Base-by-base conservation (phyloP, 1,140 invertebrate genomes). In the Trissolcus basalis region DNA sequence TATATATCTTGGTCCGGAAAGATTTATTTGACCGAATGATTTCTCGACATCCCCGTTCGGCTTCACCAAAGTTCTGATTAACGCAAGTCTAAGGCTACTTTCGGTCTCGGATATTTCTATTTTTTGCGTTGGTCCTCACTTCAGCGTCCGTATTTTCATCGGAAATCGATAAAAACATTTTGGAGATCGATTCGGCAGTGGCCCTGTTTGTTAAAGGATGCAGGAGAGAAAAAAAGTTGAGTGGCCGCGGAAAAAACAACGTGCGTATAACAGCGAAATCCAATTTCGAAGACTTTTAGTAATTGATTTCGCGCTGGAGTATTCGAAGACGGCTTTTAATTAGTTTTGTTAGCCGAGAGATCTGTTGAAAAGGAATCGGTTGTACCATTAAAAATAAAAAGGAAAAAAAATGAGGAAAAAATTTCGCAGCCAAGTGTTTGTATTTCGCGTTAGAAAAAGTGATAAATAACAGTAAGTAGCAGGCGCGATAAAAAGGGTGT, bases 101-200 rank as follows among this genome's bases (percentile, higher is more conserved):
- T 68, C 70, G 32, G 51, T 36, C 39, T 59, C 73, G 77, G 73
- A 79, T 76, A 76, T 79, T 76, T 74, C 68, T 70, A 47, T 44
- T 79, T 78, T 72, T 79, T 79, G 49, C 63, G 49, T 48, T n/a
- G n/a, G n/a, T 64, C 43, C 45, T 67, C 61, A 64, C 71, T 75
- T 75, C 69, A 72, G 72, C 50, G 50, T 74, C 27, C 64, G 69
- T 69, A 67, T 73, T 79, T 76, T 76, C 73, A 27, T 48, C 72
- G 77, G 77, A 76, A 79, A 79, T 79, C 76, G 72, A 69, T 79
- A 79, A 79, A 79, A 79, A 79, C 77, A 76, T 76, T 79, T 73
- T 60, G 55, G 55, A 60, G 69, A 73, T 73, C 69, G 69, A 79
- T 76, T 74, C 65, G 39, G 43, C 61, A 41, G 63, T 72, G 65